These are phyloP conservation scores for Enteromius argenteus DNA, from an alignment of 2,797 vertebrate genomes.

Conservation along the genomic window DNA sequence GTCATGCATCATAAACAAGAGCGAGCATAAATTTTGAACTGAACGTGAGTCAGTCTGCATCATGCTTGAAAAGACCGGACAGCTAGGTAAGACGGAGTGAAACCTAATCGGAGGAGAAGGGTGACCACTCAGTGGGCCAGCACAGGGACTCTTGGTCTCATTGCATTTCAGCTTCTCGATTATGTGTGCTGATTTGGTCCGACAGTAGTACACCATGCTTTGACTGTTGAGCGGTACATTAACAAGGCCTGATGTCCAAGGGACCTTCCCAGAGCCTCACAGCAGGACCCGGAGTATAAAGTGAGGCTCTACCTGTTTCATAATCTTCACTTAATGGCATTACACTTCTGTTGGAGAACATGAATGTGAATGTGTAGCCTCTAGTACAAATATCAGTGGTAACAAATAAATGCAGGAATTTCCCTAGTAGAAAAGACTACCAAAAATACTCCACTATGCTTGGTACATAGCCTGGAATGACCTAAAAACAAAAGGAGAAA, in stretches of 20 bases:
- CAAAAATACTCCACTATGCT: constrained; percentile 27
- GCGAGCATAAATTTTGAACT: not conserved
- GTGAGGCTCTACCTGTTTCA: not conserved
- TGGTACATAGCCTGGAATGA: constrained; percentile 43
- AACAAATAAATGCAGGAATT: constrained; percentile 37
- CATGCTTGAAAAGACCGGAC: constrained; percentile 23
- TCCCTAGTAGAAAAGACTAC: constrained; percentile 32
- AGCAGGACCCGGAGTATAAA: constrained; percentile 15
- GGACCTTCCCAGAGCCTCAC: constrained; percentile 48
- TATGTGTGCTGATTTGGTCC: constrained; percentile 53
- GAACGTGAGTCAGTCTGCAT: not conserved
- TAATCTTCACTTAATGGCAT: constrained; percentile 21
- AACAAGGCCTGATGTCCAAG: constrained; percentile 56
- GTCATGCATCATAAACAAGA: constrained; percentile 5
- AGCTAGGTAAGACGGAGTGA: constrained; percentile 31
- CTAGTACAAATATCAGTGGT: constrained; percentile 13
- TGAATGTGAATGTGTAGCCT: constrained; percentile 1
- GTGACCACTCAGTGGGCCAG: not conserved
- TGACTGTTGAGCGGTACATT: constrained; percentile 57
- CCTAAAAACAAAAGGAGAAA: constrained; percentile 60
- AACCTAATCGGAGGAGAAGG: constrained; percentile 40
- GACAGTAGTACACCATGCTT: constrained; percentile 58
- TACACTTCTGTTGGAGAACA: not conserved
- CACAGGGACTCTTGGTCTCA: constrained; percentile 3
- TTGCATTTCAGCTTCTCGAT: constrained; percentile 42